Evolutionary conservation across 2,888 invertebrate genomes (phyloP).

Genomic region (Torymus aiolomorphi): DNA sequence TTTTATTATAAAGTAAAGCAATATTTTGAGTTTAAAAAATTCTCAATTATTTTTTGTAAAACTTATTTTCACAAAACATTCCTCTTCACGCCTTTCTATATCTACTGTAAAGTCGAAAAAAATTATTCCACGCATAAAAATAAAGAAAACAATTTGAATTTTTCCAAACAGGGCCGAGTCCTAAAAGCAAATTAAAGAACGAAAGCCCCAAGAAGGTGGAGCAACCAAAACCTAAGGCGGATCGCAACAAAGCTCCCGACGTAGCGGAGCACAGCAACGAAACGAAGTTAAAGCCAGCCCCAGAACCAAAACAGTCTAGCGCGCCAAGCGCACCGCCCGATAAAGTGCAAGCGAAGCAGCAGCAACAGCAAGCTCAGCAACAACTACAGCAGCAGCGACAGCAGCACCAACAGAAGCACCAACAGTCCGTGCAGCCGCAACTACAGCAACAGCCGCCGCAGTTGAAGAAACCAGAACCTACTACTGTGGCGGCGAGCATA

Average conservation of each 20-base stretch:
- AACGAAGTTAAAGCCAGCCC: conserved; percentile 13
- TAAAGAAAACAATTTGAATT: conserved; percentile 2
- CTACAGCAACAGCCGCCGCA: too few species aligned
- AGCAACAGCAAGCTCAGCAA: conserved; percentile 63
- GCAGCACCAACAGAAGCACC: conserved; percentile 67
- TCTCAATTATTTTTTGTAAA: too few species aligned
- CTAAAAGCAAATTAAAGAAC: conserved; percentile 48
- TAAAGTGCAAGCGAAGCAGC: conserved; percentile 55
- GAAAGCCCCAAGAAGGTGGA: conserved; percentile 42
- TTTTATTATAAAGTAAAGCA: too few species aligned
- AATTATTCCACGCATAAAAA: too few species aligned
- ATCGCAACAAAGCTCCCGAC: conserved; percentile 11
- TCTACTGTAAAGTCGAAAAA: too few species aligned
- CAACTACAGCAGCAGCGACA: conserved; percentile 70
- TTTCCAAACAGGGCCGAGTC: conserved; percentile 6
- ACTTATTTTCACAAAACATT: too few species aligned
- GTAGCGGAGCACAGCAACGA: conserved; percentile 18
- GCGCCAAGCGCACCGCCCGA: not conserved
- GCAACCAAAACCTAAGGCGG: conserved; percentile 46
- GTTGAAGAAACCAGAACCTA: not conserved
- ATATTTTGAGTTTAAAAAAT: too few species aligned
- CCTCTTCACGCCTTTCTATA: too few species aligned
- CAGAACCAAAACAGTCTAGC: conserved; percentile 13
- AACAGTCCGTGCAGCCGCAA: conserved; percentile 56
- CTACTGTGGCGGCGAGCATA: conserved; percentile 3